These are phyloP conservation scores for Euwallacea fornicatus DNA, from an alignment of 1,140 invertebrate genomes.

Conservation along the genomic window DNA sequence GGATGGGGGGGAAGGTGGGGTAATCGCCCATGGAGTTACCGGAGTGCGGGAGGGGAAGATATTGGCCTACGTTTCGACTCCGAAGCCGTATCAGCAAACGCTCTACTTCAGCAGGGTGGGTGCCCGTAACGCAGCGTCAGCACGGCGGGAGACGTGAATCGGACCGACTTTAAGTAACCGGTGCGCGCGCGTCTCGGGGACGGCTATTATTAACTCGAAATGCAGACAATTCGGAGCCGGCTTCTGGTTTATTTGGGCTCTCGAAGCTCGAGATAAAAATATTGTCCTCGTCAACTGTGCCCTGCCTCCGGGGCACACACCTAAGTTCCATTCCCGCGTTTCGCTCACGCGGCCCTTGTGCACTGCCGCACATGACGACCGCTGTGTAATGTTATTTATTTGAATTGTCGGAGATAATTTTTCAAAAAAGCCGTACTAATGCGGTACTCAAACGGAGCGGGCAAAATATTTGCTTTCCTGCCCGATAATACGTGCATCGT, in stretches of 20 bases:
- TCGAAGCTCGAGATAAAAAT: background rate
- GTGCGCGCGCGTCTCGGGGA: background rate
- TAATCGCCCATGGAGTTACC: conserved; percentile 61
- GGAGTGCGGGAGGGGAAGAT: conserved; percentile 74
- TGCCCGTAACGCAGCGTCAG: background rate
- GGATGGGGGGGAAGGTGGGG: conserved; percentile 67
- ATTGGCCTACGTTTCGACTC: conserved; percentile 75
- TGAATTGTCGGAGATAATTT: background rate
- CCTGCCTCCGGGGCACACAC: too few relatives aligned
- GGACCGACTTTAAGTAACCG: too few relatives aligned
- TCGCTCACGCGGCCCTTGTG: too few relatives aligned
- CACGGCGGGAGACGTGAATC: too few relatives aligned
- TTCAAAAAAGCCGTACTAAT: too few relatives aligned
- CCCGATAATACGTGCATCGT: too few relatives aligned
- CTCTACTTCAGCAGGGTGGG: conserved; percentile 50
- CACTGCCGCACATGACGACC: too few relatives aligned
- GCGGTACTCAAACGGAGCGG: too few relatives aligned
- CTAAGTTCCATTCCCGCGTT: too few relatives aligned
- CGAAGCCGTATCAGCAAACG: conserved; percentile 61
- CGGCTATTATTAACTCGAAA: conserved; percentile 4
- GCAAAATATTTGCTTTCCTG: too few relatives aligned
- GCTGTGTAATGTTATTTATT: background rate
- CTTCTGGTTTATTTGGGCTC: background rate
- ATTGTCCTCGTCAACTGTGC: too few relatives aligned
- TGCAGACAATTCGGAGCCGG: conserved; percentile 4